A percentile compares a stretch with the other conserved stretches of the same genome.
Evolutionary conservation across 2,797 vertebrate species (phyloP).

Genomic region (Chrosomus eos): DNA sequence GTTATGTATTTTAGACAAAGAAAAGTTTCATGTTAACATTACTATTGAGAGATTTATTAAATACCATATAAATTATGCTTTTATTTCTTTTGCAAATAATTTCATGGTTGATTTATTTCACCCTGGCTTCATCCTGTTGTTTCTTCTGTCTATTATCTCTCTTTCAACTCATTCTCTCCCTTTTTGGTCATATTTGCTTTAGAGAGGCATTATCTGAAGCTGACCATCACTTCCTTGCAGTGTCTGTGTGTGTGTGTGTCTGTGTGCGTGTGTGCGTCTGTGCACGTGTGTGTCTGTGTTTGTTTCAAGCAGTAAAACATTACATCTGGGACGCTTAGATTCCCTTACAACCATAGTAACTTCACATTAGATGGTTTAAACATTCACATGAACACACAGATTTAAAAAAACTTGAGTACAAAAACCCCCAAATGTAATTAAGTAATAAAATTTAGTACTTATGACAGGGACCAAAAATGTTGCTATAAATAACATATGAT

Average conservation of each 20-base stretch:
- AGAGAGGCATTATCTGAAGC: conserved; percentile 68
- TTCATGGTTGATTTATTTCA: conserved; percentile 8
- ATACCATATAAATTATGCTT: background rate
- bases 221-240: conserved; percentile 66
- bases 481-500: background rate
- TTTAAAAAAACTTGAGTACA: background rate
- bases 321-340: conserved; percentile 10
- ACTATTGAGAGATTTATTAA: conserved; percentile 16
- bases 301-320: conserved; percentile 37
- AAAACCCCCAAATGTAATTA: background rate
- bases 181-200: conserved; percentile 80
- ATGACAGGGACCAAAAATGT: background rate
- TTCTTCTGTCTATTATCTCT: conserved; percentile 43
- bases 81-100: conserved; percentile 19
- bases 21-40: background rate
- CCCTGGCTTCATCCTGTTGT: background rate
- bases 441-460: background rate
- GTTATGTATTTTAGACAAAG: background rate
- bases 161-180: conserved; percentile 67
- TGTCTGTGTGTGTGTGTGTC: conserved; percentile 11
- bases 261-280: too few species aligned
- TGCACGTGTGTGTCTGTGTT: conserved; percentile 19
- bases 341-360: conserved; percentile 1
- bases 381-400: background rate
- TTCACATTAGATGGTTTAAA: conserved; percentile 11